Evolutionary conservation across 2,888 invertebrate genomes (phyloP).

Genomic region (Watsonalla binaria): DNA sequence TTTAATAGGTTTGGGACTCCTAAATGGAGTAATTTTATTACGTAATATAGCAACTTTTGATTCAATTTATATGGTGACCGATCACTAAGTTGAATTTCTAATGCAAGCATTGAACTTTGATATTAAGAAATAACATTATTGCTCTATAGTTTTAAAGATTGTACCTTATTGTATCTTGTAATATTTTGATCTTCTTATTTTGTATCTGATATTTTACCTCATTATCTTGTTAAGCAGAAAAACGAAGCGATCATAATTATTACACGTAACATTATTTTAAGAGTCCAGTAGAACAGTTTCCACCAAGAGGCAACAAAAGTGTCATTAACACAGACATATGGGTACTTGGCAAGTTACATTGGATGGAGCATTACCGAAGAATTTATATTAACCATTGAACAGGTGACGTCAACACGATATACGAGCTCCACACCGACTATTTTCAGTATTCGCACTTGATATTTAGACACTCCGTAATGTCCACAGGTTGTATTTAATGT

Average conservation of each 20-base stretch:
- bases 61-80: no score
- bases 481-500: not conserved
- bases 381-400: conserved; percentile 23
- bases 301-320: conserved; percentile 3
- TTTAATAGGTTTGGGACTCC: no score
- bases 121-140: no score
- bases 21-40: no score
- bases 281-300: not conserved
- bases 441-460: conserved; percentile 1
- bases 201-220: no score
- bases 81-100: no score
- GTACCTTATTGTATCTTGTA: no score
- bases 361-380: conserved; percentile 19
- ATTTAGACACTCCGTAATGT: not conserved
- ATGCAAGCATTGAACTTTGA: no score
- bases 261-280: not conserved
- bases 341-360: conserved; percentile 32
- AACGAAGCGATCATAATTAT: not conserved
- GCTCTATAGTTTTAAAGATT: no score
- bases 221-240: no score
- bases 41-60: no score
- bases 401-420: conserved; percentile 18
- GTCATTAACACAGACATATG: conserved; percentile 18
- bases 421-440: not conserved
- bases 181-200: no score